phyloP scores from a whole-genome alignment of 2,888 invertebrate species.

The Agonopterix arenella region DNA sequence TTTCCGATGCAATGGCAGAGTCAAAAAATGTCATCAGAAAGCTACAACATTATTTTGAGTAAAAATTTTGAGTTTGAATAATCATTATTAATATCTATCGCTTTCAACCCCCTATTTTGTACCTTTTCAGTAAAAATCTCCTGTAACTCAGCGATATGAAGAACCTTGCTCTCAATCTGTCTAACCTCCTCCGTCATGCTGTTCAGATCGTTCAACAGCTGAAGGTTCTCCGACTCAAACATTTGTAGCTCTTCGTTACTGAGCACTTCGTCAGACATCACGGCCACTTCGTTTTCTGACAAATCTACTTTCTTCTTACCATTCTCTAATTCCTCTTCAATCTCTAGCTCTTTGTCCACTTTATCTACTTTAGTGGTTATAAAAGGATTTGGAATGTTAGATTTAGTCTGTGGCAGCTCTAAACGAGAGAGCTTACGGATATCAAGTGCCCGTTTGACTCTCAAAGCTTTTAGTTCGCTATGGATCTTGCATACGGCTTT shows the following conservation, averaged over 20 bases:
- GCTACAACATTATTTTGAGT: too few relatives aligned
- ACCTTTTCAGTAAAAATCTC: conserved; percentile 97
- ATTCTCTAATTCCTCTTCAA: conserved; percentile 33
- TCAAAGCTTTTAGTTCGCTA: conserved; percentile 90
- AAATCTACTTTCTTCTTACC: conserved; percentile 47
- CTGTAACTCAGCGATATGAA: conserved; percentile 96
- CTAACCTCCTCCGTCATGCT: conserved; percentile 93
- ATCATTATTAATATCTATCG: not conserved
- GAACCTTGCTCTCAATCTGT: conserved; percentile 93
- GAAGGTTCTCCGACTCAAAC: conserved; percentile 94
- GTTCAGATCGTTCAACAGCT: conserved; percentile 90
- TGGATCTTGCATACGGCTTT: conserved; percentile 92
- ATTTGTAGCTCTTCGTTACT: conserved; percentile 94
- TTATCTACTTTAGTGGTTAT: conserved; percentile 35
- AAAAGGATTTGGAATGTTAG: conserved; percentile 51
- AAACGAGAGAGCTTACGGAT: conserved; percentile 87
- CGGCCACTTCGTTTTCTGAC: conserved; percentile 62
- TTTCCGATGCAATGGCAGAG: too few relatives aligned
- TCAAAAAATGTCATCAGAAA: not conserved
- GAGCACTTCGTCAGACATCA: conserved; percentile 78
- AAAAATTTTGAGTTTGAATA: not conserved
- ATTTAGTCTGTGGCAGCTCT: conserved; percentile 58
- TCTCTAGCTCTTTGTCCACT: conserved; percentile 32
- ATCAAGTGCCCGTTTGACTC: conserved; percentile 91
- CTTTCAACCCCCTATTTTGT: not conserved